Base-by-base conservation (phyloP, 2,113 vertebrate species). In the Zingel zingel region DNA sequence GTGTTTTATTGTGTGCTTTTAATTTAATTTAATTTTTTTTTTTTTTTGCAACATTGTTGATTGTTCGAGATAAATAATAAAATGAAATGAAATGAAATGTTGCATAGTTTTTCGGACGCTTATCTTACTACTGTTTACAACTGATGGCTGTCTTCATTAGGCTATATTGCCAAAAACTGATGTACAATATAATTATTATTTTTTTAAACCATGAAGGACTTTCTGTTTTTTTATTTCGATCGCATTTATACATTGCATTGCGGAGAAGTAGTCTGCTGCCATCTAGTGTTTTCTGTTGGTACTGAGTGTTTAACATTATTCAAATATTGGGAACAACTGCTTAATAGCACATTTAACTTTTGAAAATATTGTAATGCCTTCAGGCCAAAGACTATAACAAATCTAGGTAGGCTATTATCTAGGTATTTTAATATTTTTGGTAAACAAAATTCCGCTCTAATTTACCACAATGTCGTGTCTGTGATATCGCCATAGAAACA, bases 261-360 rank as follows among this genome's bases (percentile, higher is more conserved):
- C 36, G 3, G 19, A 9, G 10, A 53, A 56, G 58, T 53, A 23
- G 4, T 30, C 19, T 90, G 87, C 87, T 90, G 88, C 91, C 91
- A 87, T 81, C 91, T 91, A 81, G 82, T 87, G 91, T 13, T 61
- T 5, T 3, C 0, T 43, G 13, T n/a, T 68, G 54, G 4, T 23
- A 70, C 11, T 48, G 30, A 16, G 23, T 21, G 47, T 51, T 30
- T 21, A 15, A 15, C 19, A 8, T n/a, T 1, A 69, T 14, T 10
- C 30, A 69, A n/a, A 54, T 54, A 21, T 36, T 12, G 36, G 25
- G 27, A 21, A n/a, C 9, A 51, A 15, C 19, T 69, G 45, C 16
- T 19, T 30, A 27, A 11, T 66, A 67, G 16, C 65, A 2, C 9
- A 50, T 33, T 23, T 36, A 36, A 36, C 6, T 54, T 36, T 30